phyloP scores from a whole-genome alignment of 2,113 vertebrate genomes.

The Machaerirhynchus nigripectus region DNA sequence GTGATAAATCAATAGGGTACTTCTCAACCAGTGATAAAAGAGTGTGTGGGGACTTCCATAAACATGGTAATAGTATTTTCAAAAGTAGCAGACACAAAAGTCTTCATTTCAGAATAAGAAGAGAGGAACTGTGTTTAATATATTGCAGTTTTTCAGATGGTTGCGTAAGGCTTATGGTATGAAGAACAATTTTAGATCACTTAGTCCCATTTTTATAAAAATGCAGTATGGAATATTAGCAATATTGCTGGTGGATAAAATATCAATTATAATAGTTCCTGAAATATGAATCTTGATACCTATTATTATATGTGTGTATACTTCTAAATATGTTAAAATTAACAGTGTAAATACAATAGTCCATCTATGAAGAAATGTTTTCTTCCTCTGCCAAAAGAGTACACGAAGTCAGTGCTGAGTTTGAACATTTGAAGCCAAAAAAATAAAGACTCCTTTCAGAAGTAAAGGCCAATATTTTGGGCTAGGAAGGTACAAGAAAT shows the following conservation, averaged over 20 bases:
- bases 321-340: not conserved
- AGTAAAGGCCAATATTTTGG: not conserved
- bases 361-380: not conserved
- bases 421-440: not conserved
- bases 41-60: not conserved
- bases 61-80: not conserved
- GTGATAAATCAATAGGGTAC: not conserved
- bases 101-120: not conserved
- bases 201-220: not conserved
- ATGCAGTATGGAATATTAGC: not conserved
- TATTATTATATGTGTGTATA: not conserved
- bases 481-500: not conserved
- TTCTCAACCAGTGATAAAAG: not conserved
- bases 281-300: not conserved
- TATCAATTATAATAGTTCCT: not conserved
- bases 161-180: rapidly evolving
- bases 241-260: not conserved
- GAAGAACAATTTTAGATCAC: not conserved
- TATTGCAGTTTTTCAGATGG: not conserved
- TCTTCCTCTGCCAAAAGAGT: not conserved
- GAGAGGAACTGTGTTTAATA: not conserved
- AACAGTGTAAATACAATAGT: not conserved
- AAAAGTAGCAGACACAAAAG: not conserved
- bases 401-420: not conserved
- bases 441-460: not conserved